phyloP scores from a whole-genome alignment of 2,113 vertebrate genomes.

The Elachura formosa region DNA sequence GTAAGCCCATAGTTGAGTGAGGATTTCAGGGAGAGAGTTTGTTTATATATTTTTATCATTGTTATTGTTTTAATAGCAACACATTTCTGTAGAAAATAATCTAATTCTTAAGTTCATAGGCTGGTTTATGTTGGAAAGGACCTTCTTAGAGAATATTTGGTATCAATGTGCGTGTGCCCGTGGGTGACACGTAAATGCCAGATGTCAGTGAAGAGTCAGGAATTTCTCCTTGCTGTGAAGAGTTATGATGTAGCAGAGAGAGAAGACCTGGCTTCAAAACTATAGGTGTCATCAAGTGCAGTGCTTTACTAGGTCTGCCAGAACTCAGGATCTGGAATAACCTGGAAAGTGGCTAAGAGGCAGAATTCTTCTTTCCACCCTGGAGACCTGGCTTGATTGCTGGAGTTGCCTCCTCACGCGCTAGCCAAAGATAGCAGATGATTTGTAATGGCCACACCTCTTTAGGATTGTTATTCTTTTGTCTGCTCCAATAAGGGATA shows the following conservation, averaged over 20 bases:
- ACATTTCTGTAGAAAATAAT: not conserved
- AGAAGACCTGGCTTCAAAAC: not conserved
- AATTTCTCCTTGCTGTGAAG: not conserved
- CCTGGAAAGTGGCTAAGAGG: not conserved
- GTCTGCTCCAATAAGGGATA: not conserved
- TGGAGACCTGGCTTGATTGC: not conserved
- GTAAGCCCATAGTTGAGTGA: rapidly evolving
- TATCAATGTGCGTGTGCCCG: not conserved
- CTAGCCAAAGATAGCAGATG: constrained; percentile 16
- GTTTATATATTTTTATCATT: not conserved
- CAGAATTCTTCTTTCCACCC: not conserved
- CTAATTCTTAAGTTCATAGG: not conserved
- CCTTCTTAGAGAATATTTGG: not conserved
- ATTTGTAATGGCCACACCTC: not conserved
- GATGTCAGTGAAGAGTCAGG: not conserved
- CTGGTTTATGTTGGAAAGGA: not conserved
- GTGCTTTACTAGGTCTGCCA: not conserved
- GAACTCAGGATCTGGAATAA: not conserved
- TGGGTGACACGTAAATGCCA: not conserved
- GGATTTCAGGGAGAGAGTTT: not conserved
- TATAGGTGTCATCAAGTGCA: not conserved
- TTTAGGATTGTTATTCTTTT: not conserved
- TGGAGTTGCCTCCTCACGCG: not conserved
- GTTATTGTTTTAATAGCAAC: not conserved
- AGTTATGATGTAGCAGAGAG: not conserved